Evolutionary conservation across 2,888 invertebrate genomes (phyloP).

Genomic region (Campopleginae sp.): DNA sequence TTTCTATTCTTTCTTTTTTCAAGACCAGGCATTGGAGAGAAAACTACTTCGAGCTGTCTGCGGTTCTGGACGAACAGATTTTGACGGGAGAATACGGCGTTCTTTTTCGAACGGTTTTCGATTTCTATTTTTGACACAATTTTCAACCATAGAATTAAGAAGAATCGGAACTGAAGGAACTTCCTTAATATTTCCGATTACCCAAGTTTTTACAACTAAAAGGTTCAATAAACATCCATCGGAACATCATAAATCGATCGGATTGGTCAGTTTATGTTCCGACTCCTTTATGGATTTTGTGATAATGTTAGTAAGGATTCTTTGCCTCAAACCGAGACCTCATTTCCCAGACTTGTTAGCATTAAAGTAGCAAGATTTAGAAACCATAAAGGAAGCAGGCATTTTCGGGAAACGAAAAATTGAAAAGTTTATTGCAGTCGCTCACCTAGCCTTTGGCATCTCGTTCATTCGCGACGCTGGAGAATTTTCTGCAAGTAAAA

Average conservation of each 20-base stretch:
- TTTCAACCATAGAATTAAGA: not conserved
- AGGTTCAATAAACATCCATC: too few species aligned
- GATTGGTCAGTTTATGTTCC: not conserved
- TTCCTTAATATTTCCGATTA: not conserved
- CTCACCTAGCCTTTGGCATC: slow-evolving; percentile 76
- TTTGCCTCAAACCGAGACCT: not conserved
- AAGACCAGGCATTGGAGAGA: not conserved
- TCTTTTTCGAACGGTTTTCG: not conserved
- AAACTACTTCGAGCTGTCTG: not conserved
- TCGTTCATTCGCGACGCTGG: slow-evolving; percentile 71
- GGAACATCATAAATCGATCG: not conserved
- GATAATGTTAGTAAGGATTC: not conserved
- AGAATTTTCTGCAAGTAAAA: slow-evolving; percentile 68
- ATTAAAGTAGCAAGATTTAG: not conserved
- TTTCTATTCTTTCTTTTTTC: not conserved
- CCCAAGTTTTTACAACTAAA: not conserved
- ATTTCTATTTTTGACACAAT: not conserved
- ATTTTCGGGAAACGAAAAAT: not conserved
- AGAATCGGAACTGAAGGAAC: not conserved
- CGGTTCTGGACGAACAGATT: not conserved
- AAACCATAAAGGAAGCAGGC: not conserved
- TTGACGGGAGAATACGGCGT: not conserved
- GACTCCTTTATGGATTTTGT: not conserved
- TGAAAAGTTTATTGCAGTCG: not conserved
- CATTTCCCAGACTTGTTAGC: not conserved